A percentile compares a stretch with the other conserved stretches of the same genome.
These are phyloP conservation scores for Dendrocincla tyrannina DNA, from an alignment of 2,797 vertebrate species.

Conservation along the genomic window DNA sequence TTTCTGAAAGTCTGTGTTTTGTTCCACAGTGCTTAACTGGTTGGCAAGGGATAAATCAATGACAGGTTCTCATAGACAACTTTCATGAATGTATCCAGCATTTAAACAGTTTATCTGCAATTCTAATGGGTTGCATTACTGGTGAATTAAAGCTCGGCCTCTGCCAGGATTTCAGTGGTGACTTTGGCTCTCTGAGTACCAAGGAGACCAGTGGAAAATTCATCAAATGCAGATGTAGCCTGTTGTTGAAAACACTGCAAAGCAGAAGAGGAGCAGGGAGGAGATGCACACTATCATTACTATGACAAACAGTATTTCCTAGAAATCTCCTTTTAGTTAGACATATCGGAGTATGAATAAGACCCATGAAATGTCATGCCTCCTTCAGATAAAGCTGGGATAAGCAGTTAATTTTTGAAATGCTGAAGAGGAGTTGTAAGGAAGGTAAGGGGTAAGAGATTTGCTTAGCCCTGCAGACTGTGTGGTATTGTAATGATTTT, in stretches of 20 bases:
- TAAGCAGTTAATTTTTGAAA: background rate
- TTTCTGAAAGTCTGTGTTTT: background rate
- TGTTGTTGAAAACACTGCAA: background rate
- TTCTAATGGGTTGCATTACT: background rate
- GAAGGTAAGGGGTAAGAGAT: background rate
- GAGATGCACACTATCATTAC: background rate
- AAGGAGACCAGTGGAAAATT: background rate
- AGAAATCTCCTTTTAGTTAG: background rate
- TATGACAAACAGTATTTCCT: background rate
- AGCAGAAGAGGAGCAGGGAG: background rate
- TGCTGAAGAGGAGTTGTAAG: background rate
- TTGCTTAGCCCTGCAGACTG: background rate
- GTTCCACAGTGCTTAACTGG: background rate
- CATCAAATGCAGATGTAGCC: background rate
- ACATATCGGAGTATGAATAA: background rate
- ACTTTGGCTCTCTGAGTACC: background rate
- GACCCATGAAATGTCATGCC: background rate
- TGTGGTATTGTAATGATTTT: background rate
- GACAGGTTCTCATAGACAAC: background rate
- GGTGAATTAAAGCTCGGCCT: slow-evolving; percentile 1
- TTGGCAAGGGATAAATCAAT: slow-evolving; percentile 4
- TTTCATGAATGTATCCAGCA: background rate
- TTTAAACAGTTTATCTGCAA: background rate
- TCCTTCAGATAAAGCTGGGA: background rate
- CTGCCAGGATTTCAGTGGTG: slow-evolving; percentile 25